Conservation (phyloP, 2,888 invertebrate genomes). For the Pelosia muscerda region DNA sequence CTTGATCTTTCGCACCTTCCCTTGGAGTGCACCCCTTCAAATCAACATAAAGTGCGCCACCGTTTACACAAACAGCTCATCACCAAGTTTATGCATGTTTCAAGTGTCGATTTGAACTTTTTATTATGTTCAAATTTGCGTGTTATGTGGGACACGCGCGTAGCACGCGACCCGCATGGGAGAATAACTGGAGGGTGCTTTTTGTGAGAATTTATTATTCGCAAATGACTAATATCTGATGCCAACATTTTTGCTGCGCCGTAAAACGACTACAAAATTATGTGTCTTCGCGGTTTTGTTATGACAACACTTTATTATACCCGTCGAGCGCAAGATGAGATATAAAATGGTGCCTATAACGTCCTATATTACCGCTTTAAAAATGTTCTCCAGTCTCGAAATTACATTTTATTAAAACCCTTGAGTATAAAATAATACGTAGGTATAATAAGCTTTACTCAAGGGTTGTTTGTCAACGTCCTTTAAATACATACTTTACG, state of each 20-base stretch:
- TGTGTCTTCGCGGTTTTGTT: constrained; percentile 56
- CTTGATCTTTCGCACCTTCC: constrained; percentile 78
- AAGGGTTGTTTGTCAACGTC: constrained; percentile 18
- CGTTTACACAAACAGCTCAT: constrained; percentile 62
- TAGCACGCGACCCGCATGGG: constrained; percentile 83
- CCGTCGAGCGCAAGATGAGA: constrained; percentile 41
- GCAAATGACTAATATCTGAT: constrained; percentile 62
- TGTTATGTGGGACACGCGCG: constrained; percentile 82
- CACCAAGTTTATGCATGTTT: constrained; percentile 65
- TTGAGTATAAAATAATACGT: constrained; percentile 24
- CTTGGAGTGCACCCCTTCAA: constrained; percentile 62
- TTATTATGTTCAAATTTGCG: constrained; percentile 78
- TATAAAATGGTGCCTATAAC: constrained; percentile 36
- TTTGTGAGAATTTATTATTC: constrained; percentile 66
- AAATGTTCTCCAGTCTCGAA: constrained; percentile 30
- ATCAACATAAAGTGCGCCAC: constrained; percentile 46
- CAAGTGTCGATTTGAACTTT: constrained; percentile 70
- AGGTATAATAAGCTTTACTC: constrained; percentile 18
- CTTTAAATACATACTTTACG: constrained; percentile 26
- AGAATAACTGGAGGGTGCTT: constrained; percentile 55
- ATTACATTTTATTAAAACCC: constrained; percentile 33
- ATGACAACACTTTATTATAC: constrained; percentile 58
- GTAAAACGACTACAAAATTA: constrained; percentile 60
- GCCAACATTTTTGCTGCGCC: constrained; percentile 55
- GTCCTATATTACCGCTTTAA: constrained; percentile 30